Evolutionary conservation across 2,113 vertebrate genomes (phyloP).

Genomic region (Pelmatolapia mariae): DNA sequence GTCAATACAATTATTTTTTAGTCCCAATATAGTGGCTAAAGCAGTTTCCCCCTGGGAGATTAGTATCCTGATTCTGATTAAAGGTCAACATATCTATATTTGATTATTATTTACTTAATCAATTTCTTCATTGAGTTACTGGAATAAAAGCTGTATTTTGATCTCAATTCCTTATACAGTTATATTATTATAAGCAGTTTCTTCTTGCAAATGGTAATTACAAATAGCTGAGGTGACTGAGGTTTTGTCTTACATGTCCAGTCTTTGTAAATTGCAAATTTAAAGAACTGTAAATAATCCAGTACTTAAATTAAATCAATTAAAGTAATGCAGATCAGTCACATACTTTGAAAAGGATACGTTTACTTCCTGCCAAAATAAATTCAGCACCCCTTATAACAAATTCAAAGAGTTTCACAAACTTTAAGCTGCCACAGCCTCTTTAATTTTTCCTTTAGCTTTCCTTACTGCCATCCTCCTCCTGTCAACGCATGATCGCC

Average conservation of each 20-base stretch:
- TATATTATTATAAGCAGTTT: neutral
- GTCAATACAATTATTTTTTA: neutral
- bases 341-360: neutral
- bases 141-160: neutral
- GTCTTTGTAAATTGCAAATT: neutral
- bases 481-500: constrained; percentile 10
- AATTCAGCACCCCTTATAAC: neutral
- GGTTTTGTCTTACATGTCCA: neutral
- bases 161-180: neutral
- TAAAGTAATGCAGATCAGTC: neutral
- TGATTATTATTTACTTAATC: neutral
- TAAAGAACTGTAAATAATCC: neutral
- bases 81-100: neutral
- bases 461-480: neutral
- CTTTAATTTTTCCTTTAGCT: neutral
- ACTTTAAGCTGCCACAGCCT: neutral
- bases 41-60: neutral
- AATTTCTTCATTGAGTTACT: neutral
- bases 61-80: neutral
- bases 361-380: neutral
- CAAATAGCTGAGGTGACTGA: neutral
- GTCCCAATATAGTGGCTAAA: neutral
- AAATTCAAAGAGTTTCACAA: neutral
- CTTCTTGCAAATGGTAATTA: neutral
- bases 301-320: neutral